Base-by-base conservation (phyloP, 1,140 invertebrate species). In the Cataglyphis hispanica region DNA sequence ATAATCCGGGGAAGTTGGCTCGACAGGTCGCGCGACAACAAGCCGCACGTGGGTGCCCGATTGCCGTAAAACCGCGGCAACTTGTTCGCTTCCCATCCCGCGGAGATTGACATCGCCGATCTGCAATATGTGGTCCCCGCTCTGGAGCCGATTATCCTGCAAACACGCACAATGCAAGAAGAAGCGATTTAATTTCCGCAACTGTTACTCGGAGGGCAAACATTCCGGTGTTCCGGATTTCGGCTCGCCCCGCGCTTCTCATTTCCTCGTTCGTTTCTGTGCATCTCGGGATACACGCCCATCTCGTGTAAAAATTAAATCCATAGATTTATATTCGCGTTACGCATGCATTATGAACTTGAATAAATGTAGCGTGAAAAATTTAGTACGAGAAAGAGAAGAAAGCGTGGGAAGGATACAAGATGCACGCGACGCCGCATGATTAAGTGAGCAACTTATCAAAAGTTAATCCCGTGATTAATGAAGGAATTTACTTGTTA, bases 21-120 rank as follows among this genome's bases (percentile, higher is more conserved):
- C 98, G 58, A 98, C 96, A 72, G 98, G 97, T 84, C 99, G 96
- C 43, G 98, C 99, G 53, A 99, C 99, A 56, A 99, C 97, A 66
- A 99, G 96, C 2, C 98, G 96, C 40, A 99, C 98, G 92, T 98
- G 97, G 11, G 97, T 98, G 31, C 98, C 98, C 31, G 98, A 98
- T 95, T 99, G 98, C 37, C 99, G 96, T 70, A 99, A 95, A 75
- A 99, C 98, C n/a, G 98, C 97, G 34, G 99, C 99, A 88, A 99
- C 99, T 95, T 99, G 98, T 94, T 99, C 99, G 25, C 98, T 99
- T 6, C 98, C 98, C 98, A 99, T 99, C 87, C 99, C 98, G 81
- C 99, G 97, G 60, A 99, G 96, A 94, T 98, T 98, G 83, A 98
- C 98, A 93, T 98, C 98, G 27, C 98, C 98, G 92, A 99, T 99